Base-by-base conservation (phyloP, 2,113 vertebrate species). In the Elaphurus davidianus region DNA sequence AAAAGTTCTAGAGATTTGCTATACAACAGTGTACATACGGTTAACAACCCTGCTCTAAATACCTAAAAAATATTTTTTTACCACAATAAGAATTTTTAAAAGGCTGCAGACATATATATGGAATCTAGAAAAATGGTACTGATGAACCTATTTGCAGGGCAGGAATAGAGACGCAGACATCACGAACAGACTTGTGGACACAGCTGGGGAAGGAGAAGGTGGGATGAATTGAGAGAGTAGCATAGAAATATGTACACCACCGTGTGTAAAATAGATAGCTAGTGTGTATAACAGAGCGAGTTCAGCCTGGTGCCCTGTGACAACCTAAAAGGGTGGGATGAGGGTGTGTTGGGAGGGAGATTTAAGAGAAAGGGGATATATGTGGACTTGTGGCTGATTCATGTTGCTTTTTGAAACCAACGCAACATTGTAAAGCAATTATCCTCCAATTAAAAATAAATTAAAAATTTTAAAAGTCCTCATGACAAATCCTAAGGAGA, bases 21-120 rank as follows among this genome's bases (percentile, higher is more conserved):
- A 2, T 88, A 8, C 6, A n/a, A 59, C 57, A 17, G 7, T 1
- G 25, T 59, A 6, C n/a, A 17, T 9, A 19, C 0, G 9, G 8
- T 60, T 76, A 40, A 36, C 76, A 74, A 1, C 17, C 14, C 13
- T 5, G 12, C 15, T 7, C 10, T 30, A 12, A 33, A 50, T 4
- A 8, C 28, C 40, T 62, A 40, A 64, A 81, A 90, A 47, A 25
- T 67, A 59, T 60, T 67, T 67, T 84, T 74, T 67, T 55, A 28
- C 15, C 33, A 71, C 17, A 79, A 59, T 40, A 62, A 27, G 7
- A 50, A 19, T 19, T 33, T 81, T 79, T 45, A 14, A 76, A 76
- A 43, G 23, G 71, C 71, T 43, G 40, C 71, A 43, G 60, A 52
- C 30, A 40, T 76, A 76, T 76, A 43, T 43, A 43, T 40, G 71